phyloP scores from a whole-genome alignment of 2,797 vertebrate species.

The Brachyrhaphis roseni region DNA sequence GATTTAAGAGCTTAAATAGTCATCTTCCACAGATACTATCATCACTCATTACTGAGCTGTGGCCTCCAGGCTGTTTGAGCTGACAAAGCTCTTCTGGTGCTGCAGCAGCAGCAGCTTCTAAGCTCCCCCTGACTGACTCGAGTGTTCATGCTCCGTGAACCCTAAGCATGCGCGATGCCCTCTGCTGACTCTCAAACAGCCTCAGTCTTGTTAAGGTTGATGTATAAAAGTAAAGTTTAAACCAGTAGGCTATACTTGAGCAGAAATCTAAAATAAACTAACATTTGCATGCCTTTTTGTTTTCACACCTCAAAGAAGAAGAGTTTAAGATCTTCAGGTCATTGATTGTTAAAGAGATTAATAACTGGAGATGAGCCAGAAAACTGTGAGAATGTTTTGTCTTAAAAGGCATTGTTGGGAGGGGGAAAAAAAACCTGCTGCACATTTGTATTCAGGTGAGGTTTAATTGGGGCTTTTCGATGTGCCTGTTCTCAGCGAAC shows the following conservation, averaged over 20 bases:
- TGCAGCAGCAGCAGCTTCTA: slow-evolving; percentile 36
- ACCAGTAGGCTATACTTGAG: neutral
- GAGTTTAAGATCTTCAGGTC: slow-evolving; percentile 28
- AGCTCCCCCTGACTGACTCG: slow-evolving; percentile 31
- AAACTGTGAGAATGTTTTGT: slow-evolving; percentile 6
- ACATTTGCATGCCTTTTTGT: slow-evolving; percentile 12
- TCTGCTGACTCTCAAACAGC: slow-evolving; percentile 42
- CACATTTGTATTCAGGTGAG: slow-evolving; percentile 19
- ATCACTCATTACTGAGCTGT: slow-evolving; percentile 49
- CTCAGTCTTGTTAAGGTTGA: slow-evolving; percentile 36
- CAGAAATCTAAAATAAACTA: neutral
- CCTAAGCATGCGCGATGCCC: slow-evolving; percentile 16
- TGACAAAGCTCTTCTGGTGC: slow-evolving; percentile 47
- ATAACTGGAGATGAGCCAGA: slow-evolving; percentile 23
- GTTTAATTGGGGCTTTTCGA: slow-evolving; percentile 53
- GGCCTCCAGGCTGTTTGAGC: slow-evolving; percentile 49
- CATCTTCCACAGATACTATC: slow-evolving; percentile 40
- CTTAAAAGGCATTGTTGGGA: slow-evolving; percentile 8
- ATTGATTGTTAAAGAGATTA: slow-evolving; percentile 52
- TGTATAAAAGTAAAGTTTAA: slow-evolving; percentile 20
- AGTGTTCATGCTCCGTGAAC: slow-evolving; percentile 37
- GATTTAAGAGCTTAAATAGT: slow-evolving; percentile 28
- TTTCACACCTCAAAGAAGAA: slow-evolving; percentile 45
- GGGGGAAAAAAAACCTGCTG: neutral
- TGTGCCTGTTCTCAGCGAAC: slow-evolving; percentile 84